Evolutionary conservation across 1,140 invertebrate genomes (phyloP).

Genomic region (Streblospio benedicti): DNA sequence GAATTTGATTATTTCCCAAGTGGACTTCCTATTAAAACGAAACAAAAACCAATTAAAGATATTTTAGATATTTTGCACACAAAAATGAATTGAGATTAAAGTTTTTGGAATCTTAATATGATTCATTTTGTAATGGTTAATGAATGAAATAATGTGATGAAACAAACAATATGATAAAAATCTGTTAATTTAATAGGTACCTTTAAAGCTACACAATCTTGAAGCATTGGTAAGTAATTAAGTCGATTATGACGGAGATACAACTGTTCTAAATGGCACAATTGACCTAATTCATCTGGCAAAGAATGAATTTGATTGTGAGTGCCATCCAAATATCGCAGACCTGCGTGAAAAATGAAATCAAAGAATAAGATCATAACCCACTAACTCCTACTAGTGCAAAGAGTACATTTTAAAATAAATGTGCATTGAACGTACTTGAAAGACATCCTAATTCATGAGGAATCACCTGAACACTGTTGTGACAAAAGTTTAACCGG

Average conservation of each 20-base stretch:
- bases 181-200: constrained; percentile 24
- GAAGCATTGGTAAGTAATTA: constrained; percentile 42
- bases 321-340: constrained; percentile 64
- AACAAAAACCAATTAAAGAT: constrained; percentile 44
- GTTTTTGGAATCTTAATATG: background rate
- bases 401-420: too few relatives aligned
- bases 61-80: background rate
- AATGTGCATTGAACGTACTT: too few relatives aligned
- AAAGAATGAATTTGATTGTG: constrained; percentile 64
- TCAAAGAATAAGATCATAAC: too few relatives aligned
- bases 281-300: constrained; percentile 64
- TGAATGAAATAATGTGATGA: background rate
- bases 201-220: constrained; percentile 41
- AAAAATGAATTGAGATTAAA: background rate
- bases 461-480: constrained; percentile 52
- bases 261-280: constrained; percentile 69
- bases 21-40: constrained; percentile 62
- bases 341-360: constrained; percentile 43
- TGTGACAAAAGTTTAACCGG: constrained; percentile 55
- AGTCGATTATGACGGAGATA: constrained; percentile 71
- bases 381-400: too few relatives aligned
- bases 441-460: constrained; percentile 54
- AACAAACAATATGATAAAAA: background rate
- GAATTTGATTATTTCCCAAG: constrained; percentile 68
- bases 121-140: background rate